Evolutionary conservation across 2,888 invertebrate genomes (phyloP), one percentile per base, ranked within the genome.

Genomic region (Entomobrya proxima): DNA sequence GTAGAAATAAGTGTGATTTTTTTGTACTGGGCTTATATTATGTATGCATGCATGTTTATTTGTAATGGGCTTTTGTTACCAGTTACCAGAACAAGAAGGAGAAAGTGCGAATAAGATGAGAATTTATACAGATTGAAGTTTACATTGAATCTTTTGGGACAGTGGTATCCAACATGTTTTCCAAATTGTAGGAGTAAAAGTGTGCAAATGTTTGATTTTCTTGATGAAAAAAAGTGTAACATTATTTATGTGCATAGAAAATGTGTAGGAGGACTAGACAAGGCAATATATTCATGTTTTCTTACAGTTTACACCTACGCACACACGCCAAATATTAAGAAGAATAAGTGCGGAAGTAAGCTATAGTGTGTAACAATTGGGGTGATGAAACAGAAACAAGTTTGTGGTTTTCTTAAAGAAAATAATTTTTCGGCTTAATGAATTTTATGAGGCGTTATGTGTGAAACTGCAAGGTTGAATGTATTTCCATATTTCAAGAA

Each of bases 61-160:
- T 58, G 15, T 76, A 76, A 76, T 76, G 35, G 76, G 55, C 35
- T 67, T 69, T 52, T 75, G 21, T 75, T n/a, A n/a, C n/a, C n/a
- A n/a, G n/a, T n/a, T n/a, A n/a, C n/a, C n/a, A n/a, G n/a, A n/a
- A n/a, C n/a, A n/a, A n/a, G 15, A 18, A 27, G 50, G n/a, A 37
- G 75, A 81, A 81, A 74, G 81, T 74, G 74, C 61, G 74, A 81
- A 81, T 74, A 74, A 77, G 61, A 47, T 30, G 15, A 32, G 47
- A 37, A 72, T 72, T 4, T 35, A 13, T 50, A 30, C 5, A 30
- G 32, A 37, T 37, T 9, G 13, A 61, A 61, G 30, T 69, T 44
- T 40, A 40, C 47, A 69, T 69, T 40, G 9, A 40, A 18, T 15
- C 5, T 7, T n/a, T 18, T 13, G 18, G 6, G 67, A 37, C 44